These are phyloP conservation scores for Criorhina ranunculi DNA, from an alignment of 2,888 invertebrate species.

Conservation along the genomic window DNA sequence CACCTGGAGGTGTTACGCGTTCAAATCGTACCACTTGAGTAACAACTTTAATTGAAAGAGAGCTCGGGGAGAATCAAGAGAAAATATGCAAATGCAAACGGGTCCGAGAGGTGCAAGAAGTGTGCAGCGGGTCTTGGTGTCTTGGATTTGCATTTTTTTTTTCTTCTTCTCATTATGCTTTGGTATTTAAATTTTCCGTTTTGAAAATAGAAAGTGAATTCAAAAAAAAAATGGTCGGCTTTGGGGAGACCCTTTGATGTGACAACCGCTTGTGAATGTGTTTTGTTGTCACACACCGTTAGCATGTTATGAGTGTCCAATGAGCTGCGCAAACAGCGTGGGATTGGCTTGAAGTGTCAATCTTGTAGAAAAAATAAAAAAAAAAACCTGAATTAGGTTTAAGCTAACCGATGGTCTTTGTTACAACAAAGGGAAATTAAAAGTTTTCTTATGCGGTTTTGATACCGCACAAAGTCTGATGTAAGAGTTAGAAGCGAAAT, in stretches of 20 bases:
- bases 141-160: conserved; percentile 22
- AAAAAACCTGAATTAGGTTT: conserved; percentile 12
- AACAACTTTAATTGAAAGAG: conserved; percentile 32
- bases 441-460: conserved; percentile 11
- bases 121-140: conserved; percentile 23
- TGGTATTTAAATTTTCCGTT: conserved; percentile 21
- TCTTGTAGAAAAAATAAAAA: background rate
- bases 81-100: conserved; percentile 53
- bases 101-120: background rate
- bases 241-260: conserved; percentile 23
- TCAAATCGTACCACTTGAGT: conserved; percentile 17
- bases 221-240: background rate
- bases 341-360: conserved; percentile 51
- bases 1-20: conserved; percentile 2
- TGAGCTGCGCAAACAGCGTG: conserved; percentile 41
- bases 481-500: too few species aligned
- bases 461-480: too few species aligned
- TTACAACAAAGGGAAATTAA: conserved; percentile 44
- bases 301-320: conserved; percentile 4
- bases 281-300: background rate
- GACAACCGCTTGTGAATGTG: conserved; percentile 12
- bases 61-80: conserved; percentile 14
- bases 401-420: background rate
- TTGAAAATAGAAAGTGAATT: conserved; percentile 45
- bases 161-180: background rate